Evolutionary conservation across 2,888 invertebrate genomes (phyloP).

Genomic region (Cinara cedri): DNA sequence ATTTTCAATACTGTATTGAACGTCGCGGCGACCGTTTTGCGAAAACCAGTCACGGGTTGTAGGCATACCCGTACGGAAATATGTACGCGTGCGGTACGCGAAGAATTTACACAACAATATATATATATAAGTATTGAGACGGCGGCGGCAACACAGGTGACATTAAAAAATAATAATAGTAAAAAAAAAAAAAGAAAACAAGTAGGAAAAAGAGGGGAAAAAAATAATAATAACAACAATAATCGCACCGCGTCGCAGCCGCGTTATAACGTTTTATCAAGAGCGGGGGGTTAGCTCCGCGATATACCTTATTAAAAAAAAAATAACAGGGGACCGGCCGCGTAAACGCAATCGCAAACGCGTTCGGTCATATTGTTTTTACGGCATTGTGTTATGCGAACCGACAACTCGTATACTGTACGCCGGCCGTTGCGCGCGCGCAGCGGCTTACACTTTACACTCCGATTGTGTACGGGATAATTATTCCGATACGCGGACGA

Average conservation of each 20-base stretch:
- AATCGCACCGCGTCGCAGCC: no score
- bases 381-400: neutral
- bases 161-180: conserved; percentile 12
- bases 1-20: neutral
- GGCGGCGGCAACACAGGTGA: neutral
- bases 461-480: conserved; percentile 22
- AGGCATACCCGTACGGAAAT: neutral
- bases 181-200: conserved; percentile 15
- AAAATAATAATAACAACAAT: no score
- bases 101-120: no score
- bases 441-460: neutral
- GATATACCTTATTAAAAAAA: conserved; percentile 45
- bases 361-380: neutral
- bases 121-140: no score
- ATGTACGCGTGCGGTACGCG: no score
- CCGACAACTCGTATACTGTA: conserved; percentile 1
- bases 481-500: conserved; percentile 24
- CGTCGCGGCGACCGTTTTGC: conserved; percentile 8
- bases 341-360: conserved; percentile 12
- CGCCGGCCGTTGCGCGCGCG: neutral
- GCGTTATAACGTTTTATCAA: no score
- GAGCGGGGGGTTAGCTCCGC: no score
- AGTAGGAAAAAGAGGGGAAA: no score
- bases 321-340: conserved; percentile 30
- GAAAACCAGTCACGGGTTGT: conserved; percentile 20